phyloP scores from a whole-genome alignment of 1,140 invertebrate genomes.

The Cyrtorhinus lividipennis region DNA sequence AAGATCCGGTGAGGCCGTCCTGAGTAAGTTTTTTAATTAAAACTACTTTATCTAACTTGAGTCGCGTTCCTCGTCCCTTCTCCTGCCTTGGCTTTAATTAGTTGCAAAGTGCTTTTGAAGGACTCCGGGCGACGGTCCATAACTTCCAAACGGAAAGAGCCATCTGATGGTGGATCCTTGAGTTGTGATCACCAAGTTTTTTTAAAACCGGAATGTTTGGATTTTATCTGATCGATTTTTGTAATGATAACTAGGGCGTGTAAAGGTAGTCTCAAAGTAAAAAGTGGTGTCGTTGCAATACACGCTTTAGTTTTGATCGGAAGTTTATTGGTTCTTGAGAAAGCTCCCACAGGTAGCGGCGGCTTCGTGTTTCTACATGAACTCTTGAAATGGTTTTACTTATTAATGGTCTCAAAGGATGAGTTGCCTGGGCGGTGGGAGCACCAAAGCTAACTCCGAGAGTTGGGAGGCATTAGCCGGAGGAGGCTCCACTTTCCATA shows the following conservation, averaged over 20 bases:
- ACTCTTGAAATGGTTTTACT: constrained; percentile 6
- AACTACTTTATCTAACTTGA: constrained; percentile 3
- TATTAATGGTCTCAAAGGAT: background rate
- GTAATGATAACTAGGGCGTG: too few species aligned
- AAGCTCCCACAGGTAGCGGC: background rate
- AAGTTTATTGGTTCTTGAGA: too few species aligned
- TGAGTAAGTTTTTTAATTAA: constrained; percentile 6
- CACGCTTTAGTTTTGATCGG: too few species aligned
- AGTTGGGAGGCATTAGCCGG: constrained; percentile 4
- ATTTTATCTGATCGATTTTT: too few species aligned
- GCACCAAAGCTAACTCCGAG: background rate
- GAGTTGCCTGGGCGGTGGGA: background rate
- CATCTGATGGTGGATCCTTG: too few species aligned
- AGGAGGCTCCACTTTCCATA: constrained; percentile 7
- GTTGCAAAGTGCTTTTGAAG: constrained; percentile 2
- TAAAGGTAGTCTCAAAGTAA: too few species aligned
- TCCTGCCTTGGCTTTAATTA: background rate
- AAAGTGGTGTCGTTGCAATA: too few species aligned
- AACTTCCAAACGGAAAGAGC: background rate
- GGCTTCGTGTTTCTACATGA: background rate
- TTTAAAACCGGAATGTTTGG: too few species aligned
- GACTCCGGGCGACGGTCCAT: background rate
- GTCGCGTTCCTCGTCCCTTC: background rate
- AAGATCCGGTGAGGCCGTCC: background rate
- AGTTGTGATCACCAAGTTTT: too few species aligned